Percentiles rank a stretch among this genome's conserved stretches.
Conservation (phyloP, 1,140 invertebrate genomes). For the Ectropis grisescens region DNA sequence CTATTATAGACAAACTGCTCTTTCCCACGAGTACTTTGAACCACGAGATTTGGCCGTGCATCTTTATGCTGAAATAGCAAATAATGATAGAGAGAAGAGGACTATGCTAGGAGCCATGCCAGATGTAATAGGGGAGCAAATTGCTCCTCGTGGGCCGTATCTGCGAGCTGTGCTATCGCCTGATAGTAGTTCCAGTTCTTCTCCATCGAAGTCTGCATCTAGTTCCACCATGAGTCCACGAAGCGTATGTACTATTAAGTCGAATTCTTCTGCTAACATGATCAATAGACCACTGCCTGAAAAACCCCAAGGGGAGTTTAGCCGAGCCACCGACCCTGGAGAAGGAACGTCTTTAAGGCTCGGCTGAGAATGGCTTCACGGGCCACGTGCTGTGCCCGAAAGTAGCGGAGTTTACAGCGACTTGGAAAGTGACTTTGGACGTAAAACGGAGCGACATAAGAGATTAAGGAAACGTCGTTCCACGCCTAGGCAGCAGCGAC, state of each 20-base stretch:
- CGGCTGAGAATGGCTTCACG: conserved; percentile 18
- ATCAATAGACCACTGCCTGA: conserved; percentile 77
- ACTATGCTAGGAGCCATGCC: conserved; percentile 46
- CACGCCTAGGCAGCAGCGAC: no score
- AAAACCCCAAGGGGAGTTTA: no score
- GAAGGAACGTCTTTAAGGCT: conserved; percentile 49
- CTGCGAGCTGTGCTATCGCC: conserved; percentile 50
- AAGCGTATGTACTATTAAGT: conserved; percentile 20
- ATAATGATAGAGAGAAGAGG: conserved; percentile 50
- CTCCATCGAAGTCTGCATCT: neutral
- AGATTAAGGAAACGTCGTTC: no score
- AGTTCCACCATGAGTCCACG: conserved; percentile 5
- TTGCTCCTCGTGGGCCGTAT: conserved; percentile 48
- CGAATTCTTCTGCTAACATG: conserved; percentile 71
- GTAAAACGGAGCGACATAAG: no score
- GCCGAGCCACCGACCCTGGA: conserved; percentile 45
- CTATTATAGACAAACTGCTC: conserved; percentile 68
- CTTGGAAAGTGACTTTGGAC: no score
- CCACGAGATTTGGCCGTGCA: conserved; percentile 77
- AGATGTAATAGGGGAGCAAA: conserved; percentile 44
- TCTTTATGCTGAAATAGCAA: conserved; percentile 79
- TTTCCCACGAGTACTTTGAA: conserved; percentile 80
- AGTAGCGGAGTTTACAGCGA: no score
- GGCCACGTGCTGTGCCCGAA: conserved; percentile 5
- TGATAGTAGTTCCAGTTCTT: conserved; percentile 15